Evolutionary conservation across 2,797 vertebrate genomes (phyloP).

Genomic region (Cygnus olor): DNA sequence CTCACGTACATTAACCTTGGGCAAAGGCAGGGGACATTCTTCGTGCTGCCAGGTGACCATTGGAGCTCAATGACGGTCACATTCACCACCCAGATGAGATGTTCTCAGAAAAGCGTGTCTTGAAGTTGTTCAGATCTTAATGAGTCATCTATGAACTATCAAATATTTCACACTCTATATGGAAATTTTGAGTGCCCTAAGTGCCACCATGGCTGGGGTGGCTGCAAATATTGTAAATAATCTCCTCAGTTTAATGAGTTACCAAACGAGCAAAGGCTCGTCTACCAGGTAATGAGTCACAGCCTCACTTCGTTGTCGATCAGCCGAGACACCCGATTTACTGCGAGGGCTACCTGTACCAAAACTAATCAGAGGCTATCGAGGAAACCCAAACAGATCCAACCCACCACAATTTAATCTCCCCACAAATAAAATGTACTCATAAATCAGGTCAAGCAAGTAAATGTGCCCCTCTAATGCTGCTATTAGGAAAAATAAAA

Average conservation of each 20-base stretch:
- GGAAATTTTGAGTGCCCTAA: background rate
- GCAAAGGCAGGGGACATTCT: background rate
- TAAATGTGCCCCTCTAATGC: conserved; percentile 8
- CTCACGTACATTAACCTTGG: background rate
- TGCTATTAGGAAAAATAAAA: background rate
- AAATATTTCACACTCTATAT: conserved; percentile 14
- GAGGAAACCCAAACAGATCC: conserved; percentile 40
- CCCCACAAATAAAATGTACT: conserved; percentile 24
- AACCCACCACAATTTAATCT: conserved; percentile 46
- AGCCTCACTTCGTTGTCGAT: background rate
- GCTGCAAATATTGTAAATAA: conserved; percentile 34
- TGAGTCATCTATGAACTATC: background rate
- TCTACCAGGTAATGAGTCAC: conserved; percentile 45
- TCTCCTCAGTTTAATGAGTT: conserved; percentile 25
- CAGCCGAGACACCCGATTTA: conserved; percentile 53
- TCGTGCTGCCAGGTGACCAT: background rate
- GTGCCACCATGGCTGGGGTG: background rate
- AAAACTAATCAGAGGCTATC: conserved; percentile 41
- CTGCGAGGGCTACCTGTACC: background rate
- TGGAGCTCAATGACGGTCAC: background rate
- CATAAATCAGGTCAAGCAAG: conserved; percentile 38
- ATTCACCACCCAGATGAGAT: background rate
- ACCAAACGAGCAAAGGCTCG: background rate
- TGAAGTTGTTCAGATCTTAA: conserved; percentile 1
- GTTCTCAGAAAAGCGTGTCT: background rate